A percentile compares a stretch with the other conserved stretches of the same genome.
phyloP scores from a whole-genome alignment of 2,797 vertebrate genomes.

The Coendou prehensilis region DNA sequence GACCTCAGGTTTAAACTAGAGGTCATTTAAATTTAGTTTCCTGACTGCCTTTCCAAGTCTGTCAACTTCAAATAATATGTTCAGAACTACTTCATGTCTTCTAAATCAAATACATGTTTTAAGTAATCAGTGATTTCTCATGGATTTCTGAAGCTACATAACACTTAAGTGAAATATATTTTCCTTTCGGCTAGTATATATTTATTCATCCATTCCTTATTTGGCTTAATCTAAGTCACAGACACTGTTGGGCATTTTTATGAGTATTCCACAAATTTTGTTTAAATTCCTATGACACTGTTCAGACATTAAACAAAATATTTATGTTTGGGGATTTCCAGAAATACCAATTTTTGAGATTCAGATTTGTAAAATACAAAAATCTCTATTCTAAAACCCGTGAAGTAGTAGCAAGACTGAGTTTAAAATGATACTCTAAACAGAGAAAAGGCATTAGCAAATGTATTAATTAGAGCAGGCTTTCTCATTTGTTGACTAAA shows the following conservation, averaged over 20 bases:
- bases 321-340: conserved; percentile 55
- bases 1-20: conserved; percentile 48
- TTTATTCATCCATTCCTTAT: conserved; percentile 71
- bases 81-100: conserved; percentile 52
- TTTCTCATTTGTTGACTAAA: conserved; percentile 53
- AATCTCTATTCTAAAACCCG: not conserved
- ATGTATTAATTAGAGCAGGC: conserved; percentile 30
- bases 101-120: conserved; percentile 58
- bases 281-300: conserved; percentile 60
- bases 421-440: conserved; percentile 42
- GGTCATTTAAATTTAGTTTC: conserved; percentile 42
- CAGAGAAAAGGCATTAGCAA: not conserved
- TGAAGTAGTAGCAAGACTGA: conserved; percentile 16
- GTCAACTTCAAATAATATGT: conserved; percentile 47
- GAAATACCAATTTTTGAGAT: conserved; percentile 33
- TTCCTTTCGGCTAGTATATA: conserved; percentile 63
- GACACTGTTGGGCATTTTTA: conserved; percentile 64
- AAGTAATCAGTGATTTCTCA: conserved; percentile 63
- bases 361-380: conserved; percentile 57
- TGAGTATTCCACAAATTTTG: conserved; percentile 62
- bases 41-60: conserved; percentile 54
- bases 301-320: conserved; percentile 65
- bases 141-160: conserved; percentile 59
- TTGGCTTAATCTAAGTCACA: conserved; percentile 62
- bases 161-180: conserved; percentile 61